Conservation (phyloP, 2,797 vertebrate species). For the Zenarchopterus dispar region DNA sequence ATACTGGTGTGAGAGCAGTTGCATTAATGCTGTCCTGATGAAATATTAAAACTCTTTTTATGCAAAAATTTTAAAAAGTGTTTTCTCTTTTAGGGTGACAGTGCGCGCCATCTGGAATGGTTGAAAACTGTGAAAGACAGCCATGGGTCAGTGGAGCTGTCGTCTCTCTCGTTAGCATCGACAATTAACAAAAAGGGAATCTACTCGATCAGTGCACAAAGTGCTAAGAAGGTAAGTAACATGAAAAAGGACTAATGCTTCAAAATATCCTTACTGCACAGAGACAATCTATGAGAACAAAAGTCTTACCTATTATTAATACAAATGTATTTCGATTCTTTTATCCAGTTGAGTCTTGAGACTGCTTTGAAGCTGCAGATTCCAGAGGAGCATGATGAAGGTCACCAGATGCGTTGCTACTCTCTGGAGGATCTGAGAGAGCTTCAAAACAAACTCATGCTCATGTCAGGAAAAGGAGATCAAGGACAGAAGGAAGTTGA, state of each 20-base stretch:
- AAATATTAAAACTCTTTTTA: background rate
- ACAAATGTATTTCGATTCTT: constrained; percentile 9
- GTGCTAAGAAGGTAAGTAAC: constrained; percentile 71
- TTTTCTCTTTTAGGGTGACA: constrained; percentile 83
- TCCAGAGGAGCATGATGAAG: constrained; percentile 74
- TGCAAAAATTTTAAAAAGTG: background rate
- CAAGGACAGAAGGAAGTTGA: constrained; percentile 90
- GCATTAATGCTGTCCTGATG: no score
- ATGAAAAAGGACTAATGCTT: background rate
- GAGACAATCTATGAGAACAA: background rate
- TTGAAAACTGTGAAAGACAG: constrained; percentile 95
- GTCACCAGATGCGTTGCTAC: constrained; percentile 73
- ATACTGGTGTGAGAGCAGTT: no score
- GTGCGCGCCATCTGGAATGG: constrained; percentile 92
- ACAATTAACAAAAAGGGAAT: constrained; percentile 91
- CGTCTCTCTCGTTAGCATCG: constrained; percentile 91
- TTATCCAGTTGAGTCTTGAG: constrained; percentile 85
- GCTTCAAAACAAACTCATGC: constrained; percentile 96
- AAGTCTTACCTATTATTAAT: background rate
- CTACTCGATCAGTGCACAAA: constrained; percentile 84
- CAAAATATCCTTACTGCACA: background rate
- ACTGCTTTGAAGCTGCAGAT: constrained; percentile 84
- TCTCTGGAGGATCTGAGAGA: constrained; percentile 90
- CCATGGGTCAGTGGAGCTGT: constrained; percentile 95
- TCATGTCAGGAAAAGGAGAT: constrained; percentile 95